Evolutionary conservation across 2,888 invertebrate genomes (phyloP).

Genomic region (Andrena dorsata): DNA sequence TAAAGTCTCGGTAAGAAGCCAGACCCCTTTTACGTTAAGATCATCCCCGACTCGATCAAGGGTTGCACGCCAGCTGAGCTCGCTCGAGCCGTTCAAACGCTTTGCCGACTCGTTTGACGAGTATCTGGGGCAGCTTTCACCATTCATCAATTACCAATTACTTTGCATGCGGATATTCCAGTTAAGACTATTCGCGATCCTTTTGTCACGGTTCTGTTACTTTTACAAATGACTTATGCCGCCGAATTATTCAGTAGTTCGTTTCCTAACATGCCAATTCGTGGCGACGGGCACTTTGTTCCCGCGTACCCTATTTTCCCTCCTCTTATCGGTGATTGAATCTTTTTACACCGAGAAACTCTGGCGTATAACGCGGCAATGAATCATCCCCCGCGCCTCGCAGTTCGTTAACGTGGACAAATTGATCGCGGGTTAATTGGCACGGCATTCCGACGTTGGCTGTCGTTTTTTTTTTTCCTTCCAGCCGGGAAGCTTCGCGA

Average conservation of each 20-base stretch:
- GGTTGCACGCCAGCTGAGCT: conserved; percentile 13
- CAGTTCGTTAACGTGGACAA: conserved; percentile 64
- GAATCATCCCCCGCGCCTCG: conserved; percentile 56
- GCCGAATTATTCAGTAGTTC: no score
- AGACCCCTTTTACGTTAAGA: conserved; percentile 49
- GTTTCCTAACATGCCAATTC: not conserved
- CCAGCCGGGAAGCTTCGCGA: conserved; percentile 28
- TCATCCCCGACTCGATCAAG: conserved; percentile 19
- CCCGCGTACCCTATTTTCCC: conserved; percentile 3
- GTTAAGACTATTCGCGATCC: no score
- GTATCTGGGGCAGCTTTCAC: no score
- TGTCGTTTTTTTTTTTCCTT: conserved; percentile 46
- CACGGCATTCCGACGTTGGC: conserved; percentile 35
- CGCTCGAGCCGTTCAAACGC: not conserved
- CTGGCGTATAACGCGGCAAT: conserved; percentile 49
- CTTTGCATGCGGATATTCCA: no score
- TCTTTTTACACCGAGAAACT: conserved; percentile 36
- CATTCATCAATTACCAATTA: no score
- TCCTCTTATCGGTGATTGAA: conserved; percentile 19
- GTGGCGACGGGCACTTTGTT: conserved; percentile 11
- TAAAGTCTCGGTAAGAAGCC: conserved; percentile 87
- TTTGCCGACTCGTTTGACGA: no score
- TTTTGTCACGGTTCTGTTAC: no score
- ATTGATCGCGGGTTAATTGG: conserved; percentile 62
- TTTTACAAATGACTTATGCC: no score